Conservation (phyloP, 2,113 vertebrate species). For the Stictonetta naevosa region DNA sequence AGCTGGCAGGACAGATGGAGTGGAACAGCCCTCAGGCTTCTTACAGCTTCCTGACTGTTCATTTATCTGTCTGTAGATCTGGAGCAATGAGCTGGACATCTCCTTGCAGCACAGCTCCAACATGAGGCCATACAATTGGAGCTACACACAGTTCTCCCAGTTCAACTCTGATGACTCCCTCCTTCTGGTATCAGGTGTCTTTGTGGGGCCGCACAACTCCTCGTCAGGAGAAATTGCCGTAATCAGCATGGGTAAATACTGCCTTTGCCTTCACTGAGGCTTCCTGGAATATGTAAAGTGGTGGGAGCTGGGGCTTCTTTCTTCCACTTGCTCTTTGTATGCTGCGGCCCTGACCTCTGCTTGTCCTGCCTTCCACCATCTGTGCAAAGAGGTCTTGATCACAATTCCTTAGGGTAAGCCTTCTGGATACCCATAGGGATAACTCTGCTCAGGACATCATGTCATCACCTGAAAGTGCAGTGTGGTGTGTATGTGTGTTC, state of each 20-base stretch:
- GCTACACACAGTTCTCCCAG: constrained; percentile 98
- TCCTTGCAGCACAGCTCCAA: constrained; percentile 92
- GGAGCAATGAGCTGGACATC: constrained; percentile 90
- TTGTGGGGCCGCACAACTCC: constrained; percentile 91
- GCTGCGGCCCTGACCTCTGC: background rate
- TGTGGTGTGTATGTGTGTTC: fast-evolving
- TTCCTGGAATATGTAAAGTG: background rate
- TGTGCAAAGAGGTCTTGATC: background rate
- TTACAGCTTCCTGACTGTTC: background rate
- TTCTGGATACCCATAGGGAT: background rate
- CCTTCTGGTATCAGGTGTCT: constrained; percentile 93
- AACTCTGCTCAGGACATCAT: fast-evolving
- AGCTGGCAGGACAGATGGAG: background rate
- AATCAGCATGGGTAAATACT: constrained; percentile 88
- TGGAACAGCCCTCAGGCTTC: background rate
- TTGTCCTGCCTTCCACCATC: background rate
- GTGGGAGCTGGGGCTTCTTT: background rate
- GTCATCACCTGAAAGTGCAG: background rate
- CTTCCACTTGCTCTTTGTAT: background rate
- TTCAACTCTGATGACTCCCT: constrained; percentile 95
- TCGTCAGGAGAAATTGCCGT: constrained; percentile 94
- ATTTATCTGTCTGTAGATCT: constrained; percentile 78
- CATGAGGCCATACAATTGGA: constrained; percentile 97
- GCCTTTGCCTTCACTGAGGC: background rate
- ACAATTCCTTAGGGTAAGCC: background rate